Evolutionary conservation across 2,888 invertebrate species (phyloP).

Genomic region (Bhutanitis thaidina): DNA sequence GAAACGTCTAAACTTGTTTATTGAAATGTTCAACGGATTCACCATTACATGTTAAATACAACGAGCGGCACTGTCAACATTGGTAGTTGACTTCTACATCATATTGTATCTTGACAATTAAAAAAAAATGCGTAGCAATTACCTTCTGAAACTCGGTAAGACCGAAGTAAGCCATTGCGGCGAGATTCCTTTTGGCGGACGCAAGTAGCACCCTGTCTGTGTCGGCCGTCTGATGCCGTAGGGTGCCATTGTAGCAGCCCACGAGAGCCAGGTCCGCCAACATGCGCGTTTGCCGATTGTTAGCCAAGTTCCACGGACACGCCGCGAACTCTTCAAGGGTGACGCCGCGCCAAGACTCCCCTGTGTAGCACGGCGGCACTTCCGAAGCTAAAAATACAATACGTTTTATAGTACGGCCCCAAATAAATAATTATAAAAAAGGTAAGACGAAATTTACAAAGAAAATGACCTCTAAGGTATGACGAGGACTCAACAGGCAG

Average conservation of each 20-base stretch:
- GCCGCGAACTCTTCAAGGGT: constrained; percentile 93
- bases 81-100: too few species aligned
- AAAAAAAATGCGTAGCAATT: background rate
- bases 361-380: constrained; percentile 89
- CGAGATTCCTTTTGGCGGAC: constrained; percentile 96
- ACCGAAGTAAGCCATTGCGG: constrained; percentile 98
- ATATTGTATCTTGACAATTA: background rate
- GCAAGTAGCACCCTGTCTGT: constrained; percentile 92
- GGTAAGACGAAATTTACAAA: too few species aligned
- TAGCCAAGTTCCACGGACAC: constrained; percentile 96
- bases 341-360: constrained; percentile 93
- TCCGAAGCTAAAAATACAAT: constrained; percentile 78
- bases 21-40: too few species aligned
- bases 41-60: too few species aligned
- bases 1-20: too few species aligned
- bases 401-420: too few species aligned
- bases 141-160: constrained; percentile 97
- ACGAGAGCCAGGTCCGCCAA: constrained; percentile 96
- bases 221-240: constrained; percentile 84
- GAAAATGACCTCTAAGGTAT: too few species aligned
- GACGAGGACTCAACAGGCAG: too few species aligned
- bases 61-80: too few species aligned
- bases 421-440: too few species aligned
- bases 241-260: constrained; percentile 95
- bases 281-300: constrained; percentile 98